Conservation (phyloP, 2,888 invertebrate genomes). For the Nomada hirtipes region DNA sequence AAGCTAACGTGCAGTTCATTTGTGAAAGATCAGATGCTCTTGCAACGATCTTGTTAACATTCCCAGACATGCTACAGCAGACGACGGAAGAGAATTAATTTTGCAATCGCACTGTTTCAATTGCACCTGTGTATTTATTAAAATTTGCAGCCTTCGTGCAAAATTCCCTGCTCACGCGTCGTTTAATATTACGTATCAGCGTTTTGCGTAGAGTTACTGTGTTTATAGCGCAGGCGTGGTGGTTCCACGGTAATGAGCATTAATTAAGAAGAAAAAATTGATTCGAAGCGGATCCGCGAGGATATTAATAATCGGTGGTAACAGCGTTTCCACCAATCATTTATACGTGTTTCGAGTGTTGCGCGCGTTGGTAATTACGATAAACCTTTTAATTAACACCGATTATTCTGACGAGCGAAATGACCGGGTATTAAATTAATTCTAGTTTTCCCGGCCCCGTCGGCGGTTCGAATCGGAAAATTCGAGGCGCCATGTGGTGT, state of each 20-base stretch:
- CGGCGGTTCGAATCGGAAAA: slow-evolving; percentile 18
- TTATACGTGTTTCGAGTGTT: slow-evolving; percentile 38
- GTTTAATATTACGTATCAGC: slow-evolving; percentile 24
- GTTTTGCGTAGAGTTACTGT: slow-evolving; percentile 30
- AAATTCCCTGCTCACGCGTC: neutral
- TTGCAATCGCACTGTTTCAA: too few relatives aligned
- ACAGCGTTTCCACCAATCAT: slow-evolving; percentile 35
- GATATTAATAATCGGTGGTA: slow-evolving; percentile 37
- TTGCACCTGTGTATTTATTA: too few relatives aligned
- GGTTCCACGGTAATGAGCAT: slow-evolving; percentile 32
- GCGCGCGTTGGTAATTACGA: slow-evolving; percentile 44
- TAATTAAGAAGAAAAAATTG: slow-evolving; percentile 51
- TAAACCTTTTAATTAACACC: slow-evolving; percentile 58
- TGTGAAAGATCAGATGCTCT: neutral
- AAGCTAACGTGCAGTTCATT: neutral
- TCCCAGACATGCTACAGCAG: too few relatives aligned
- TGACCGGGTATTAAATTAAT: slow-evolving; percentile 46
- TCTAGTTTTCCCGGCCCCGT: slow-evolving; percentile 20
- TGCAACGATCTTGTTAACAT: too few relatives aligned
- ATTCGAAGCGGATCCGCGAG: slow-evolving; percentile 8
- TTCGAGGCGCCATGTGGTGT: slow-evolving; percentile 40
- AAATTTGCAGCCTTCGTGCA: neutral
- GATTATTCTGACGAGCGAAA: slow-evolving; percentile 48
- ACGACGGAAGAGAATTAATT: too few relatives aligned
- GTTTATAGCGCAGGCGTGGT: slow-evolving; percentile 29